Evolutionary conservation across 2,113 vertebrate species (phyloP).

Genomic region (Gymnorhina tibicen): DNA sequence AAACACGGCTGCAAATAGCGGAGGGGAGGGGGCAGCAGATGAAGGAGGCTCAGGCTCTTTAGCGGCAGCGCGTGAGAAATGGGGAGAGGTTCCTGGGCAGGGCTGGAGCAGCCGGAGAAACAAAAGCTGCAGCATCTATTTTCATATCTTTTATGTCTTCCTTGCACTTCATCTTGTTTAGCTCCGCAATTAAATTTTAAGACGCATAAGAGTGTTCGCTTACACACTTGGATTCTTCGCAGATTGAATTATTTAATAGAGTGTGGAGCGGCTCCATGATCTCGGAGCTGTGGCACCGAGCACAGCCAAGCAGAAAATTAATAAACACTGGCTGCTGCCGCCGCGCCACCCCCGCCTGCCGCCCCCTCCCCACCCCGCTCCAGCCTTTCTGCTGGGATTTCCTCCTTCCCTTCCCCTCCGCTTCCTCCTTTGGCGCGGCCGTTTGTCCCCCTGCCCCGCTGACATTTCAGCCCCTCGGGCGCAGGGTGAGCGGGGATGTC

Average conservation of each 20-base stretch:
- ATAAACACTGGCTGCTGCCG: constrained; percentile 47
- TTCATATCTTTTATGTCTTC: constrained; percentile 58
- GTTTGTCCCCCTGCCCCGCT: rapidly evolving
- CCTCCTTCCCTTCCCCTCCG: background rate
- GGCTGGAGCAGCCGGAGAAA: constrained; percentile 30
- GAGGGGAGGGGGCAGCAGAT: background rate
- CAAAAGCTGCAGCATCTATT: constrained; percentile 45
- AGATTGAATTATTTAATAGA: constrained; percentile 75
- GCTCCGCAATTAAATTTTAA: constrained; percentile 75
- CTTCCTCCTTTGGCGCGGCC: background rate
- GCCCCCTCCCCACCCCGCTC: background rate
- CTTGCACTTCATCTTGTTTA: constrained; percentile 66
- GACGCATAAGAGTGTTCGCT: constrained; percentile 59
- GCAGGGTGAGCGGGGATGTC: background rate
- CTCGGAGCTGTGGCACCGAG: constrained; percentile 49
- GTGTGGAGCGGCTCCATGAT: constrained; percentile 60
- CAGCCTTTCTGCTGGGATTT: background rate
- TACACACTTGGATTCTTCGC: constrained; percentile 63
- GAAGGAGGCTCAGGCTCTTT: constrained; percentile 36
- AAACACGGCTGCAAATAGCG: constrained; percentile 68
- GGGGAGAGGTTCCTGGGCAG: constrained; percentile 8
- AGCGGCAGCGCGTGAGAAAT: constrained; percentile 40
- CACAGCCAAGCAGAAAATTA: constrained; percentile 72
- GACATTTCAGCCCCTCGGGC: rapidly evolving
- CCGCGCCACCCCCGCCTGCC: background rate